Evolutionary conservation across 2,888 invertebrate species (phyloP).

Genomic region (Chelonus formosanus): DNA sequence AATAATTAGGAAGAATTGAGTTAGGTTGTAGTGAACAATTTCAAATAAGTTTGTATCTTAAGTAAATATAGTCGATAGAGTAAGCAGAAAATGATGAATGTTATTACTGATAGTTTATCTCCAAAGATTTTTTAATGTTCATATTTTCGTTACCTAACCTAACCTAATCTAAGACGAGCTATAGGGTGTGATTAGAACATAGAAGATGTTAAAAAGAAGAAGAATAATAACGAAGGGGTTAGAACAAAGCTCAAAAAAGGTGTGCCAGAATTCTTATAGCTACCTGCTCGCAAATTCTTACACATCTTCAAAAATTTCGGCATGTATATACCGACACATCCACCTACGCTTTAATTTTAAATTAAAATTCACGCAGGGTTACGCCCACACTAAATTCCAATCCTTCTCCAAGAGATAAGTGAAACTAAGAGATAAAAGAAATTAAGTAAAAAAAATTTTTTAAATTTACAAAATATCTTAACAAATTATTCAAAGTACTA

Average conservation of each 20-base stretch:
- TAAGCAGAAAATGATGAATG: constrained; percentile 14
- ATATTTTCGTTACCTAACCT: too few relatives aligned
- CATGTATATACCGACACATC: constrained; percentile 5
- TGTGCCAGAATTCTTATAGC: constrained; percentile 22
- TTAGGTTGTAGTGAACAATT: too few relatives aligned
- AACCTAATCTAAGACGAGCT: constrained; percentile 10
- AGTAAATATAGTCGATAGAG: constrained; percentile 27
- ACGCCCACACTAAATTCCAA: constrained; percentile 25
- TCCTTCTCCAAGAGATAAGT: constrained; percentile 13
- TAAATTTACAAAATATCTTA: neutral
- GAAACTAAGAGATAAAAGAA: neutral
- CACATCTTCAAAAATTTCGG: constrained; percentile 8
- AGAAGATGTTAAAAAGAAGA: neutral
- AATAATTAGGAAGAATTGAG: too few relatives aligned
- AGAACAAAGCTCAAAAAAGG: constrained; percentile 13
- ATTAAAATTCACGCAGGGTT: constrained; percentile 55
- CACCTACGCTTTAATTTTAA: constrained; percentile 54
- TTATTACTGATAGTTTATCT: constrained; percentile 17
- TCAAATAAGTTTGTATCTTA: neutral
- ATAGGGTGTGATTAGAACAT: constrained; percentile 3
- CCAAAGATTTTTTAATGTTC: constrained; percentile 8
- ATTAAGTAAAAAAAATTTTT: neutral
- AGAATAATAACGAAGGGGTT: constrained; percentile 29
- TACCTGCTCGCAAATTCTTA: constrained; percentile 26
- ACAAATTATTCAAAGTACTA: neutral